phyloP scores from a whole-genome alignment of 2,113 vertebrate species.

The Tringa solitaria region DNA sequence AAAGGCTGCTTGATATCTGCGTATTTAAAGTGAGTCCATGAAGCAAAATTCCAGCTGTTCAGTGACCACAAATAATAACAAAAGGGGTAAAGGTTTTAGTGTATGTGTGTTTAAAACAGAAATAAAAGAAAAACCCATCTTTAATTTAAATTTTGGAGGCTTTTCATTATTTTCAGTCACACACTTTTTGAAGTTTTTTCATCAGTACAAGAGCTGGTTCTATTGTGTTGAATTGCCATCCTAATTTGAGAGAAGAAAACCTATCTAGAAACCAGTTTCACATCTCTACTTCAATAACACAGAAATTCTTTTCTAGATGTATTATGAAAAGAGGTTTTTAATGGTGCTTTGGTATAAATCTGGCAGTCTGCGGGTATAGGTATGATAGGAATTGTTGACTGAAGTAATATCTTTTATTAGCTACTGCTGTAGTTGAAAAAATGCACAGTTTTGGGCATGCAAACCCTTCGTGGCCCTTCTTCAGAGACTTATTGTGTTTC shows the following conservation, averaged over 20 bases:
- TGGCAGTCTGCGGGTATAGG: background rate
- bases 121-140: background rate
- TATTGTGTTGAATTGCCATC: background rate
- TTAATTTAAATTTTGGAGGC: background rate
- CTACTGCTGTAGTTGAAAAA: background rate
- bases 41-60: background rate
- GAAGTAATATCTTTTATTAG: background rate
- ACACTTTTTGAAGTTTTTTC: background rate
- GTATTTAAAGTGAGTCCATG: background rate
- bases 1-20: background rate
- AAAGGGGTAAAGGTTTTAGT: background rate
- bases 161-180: background rate
- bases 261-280: background rate
- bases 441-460: background rate
- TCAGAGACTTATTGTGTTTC: background rate
- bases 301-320: background rate
- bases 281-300: background rate
- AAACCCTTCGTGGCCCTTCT: background rate
- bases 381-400: background rate
- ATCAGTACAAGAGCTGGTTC: background rate
- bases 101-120: background rate
- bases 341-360: background rate
- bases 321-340: background rate
- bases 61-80: background rate
- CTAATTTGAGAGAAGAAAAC: background rate